Base-by-base conservation (phyloP, 2,797 vertebrate genomes). In the Philypnodon macrostomus region DNA sequence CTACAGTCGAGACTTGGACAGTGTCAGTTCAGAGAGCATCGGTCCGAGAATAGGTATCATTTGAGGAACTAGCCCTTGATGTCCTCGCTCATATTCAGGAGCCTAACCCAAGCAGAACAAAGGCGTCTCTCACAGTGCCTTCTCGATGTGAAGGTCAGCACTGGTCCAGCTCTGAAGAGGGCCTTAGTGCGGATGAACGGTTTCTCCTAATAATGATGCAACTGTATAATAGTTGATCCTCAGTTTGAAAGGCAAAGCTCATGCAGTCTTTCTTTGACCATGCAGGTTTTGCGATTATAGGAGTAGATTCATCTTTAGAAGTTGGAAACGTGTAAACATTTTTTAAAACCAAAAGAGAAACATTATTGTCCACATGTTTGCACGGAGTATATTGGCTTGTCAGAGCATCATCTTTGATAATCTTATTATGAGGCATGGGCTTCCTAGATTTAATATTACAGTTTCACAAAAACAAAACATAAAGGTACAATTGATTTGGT, bases 201-300 rank as follows among this genome's bases (percentile, higher is more conserved):
- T 81, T 87, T 81, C 80, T 80, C 69, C 72, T 53, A 48, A 16
- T 68, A 77, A 77, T 73, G n/a, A n/a, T n/a, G n/a, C n/a, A n/a
- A n/a, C n/a, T n/a, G 69, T 84, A 58, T 80, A 74, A 79, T 81
- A 80, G 77, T 75, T 79, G 74, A 85, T 85, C 82, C 62, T 80
- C 73, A 79, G 70, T 81, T 89, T 77, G 76, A 85, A 88, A 87
- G 83, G 74, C 85, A 87, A 88, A 88, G 87, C 87, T 88, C 90
- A 91, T 91, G 89, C 89, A 90, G 81, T 89, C 88, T 81, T 89
- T 80, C 69, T 67, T 83, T 64, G 74, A 85, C 85, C 90, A 90
- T 90, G 90, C 90, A 89, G 78, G 81, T 85, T 83, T 82, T 82
- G 77, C 71, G 41, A 77, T 26, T 41, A 26, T 23, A 41, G 23